phyloP scores from a whole-genome alignment of 2,113 vertebrate species.

The Protobothrops mucrosquamatus region DNA sequence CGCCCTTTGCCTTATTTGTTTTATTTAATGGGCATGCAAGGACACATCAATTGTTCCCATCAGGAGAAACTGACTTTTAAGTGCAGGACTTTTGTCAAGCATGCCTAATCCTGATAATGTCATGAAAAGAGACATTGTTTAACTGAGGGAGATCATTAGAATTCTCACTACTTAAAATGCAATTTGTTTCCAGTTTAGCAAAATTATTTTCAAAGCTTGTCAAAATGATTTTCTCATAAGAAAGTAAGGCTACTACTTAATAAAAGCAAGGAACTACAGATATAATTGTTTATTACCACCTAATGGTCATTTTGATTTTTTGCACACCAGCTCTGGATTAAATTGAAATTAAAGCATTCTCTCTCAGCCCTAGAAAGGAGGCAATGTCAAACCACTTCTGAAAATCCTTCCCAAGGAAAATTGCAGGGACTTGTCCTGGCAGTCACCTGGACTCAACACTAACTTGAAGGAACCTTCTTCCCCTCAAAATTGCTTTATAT shows the following conservation, averaged over 20 bases:
- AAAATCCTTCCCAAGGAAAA: not conserved
- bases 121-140: slow-evolving; percentile 50
- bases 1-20: slow-evolving; percentile 46
- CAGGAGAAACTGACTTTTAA: slow-evolving; percentile 55
- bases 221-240: slow-evolving; percentile 8
- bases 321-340: not conserved
- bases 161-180: slow-evolving; percentile 47
- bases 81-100: slow-evolving; percentile 51
- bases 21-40: slow-evolving; percentile 39
- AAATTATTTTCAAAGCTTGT: slow-evolving; percentile 41
- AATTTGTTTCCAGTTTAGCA: slow-evolving; percentile 55
- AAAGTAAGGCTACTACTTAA: slow-evolving; percentile 21
- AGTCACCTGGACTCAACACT: not conserved
- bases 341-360: not conserved
- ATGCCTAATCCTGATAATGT: slow-evolving; percentile 29
- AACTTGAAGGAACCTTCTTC: not conserved
- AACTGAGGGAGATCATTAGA: slow-evolving; percentile 51
- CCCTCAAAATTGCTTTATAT: not conserved
- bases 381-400: not conserved
- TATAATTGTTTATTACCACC: not conserved
- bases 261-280: not conserved
- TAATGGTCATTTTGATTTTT: not conserved
- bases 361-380: not conserved
- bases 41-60: slow-evolving; percentile 39
- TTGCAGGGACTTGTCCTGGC: not conserved